Evolutionary conservation across 2,113 vertebrate species (phyloP), one percentile per base, ranked within the genome.

Genomic region (Osmerus mordax): DNA sequence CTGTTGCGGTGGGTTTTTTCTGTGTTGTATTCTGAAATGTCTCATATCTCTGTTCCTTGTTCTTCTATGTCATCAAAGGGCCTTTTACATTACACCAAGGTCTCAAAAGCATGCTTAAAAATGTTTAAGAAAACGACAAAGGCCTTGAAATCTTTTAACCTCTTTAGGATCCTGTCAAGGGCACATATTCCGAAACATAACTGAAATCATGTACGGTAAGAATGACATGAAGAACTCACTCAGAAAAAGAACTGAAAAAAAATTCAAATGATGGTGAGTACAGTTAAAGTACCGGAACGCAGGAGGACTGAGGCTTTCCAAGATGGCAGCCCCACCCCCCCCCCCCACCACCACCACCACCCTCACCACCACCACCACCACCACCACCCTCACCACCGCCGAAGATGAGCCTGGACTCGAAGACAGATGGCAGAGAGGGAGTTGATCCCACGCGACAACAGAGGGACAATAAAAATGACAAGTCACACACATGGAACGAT

Each of bases 371-470:
- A 25, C 61, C 67, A 51, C 72, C 25, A 28, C 25, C 25, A 70
- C 65, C 47, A 82, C 78, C 71, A 55, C 29, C 76, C 16, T 60
- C 71, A 59, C 28, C 71, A 74, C 68, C 68, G 69, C 71, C 74
- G 78, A 67, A 47, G 41, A 47, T 11, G 41, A 47, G 41, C 56
- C 15, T 71, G 69, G 63, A 55, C 84, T 79, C 79, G 64, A 75
- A 60, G 75, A 80, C 71, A 79, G 73, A 74, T 78, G 28, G 59
- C 64, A 18, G 14, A 69, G 73, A 84, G 83, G 83, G 83, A 80
- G 71, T 69, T 81, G 25, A 75, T 62, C 69, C 51, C 65, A 80
- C 72, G n/a, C 79, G 80, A 80, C 75, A 81, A 78, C 81, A 78
- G 67, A 72, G 65, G 16, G 14, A 70, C 67, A 54, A 75, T 70